phyloP scores from a whole-genome alignment of 2,113 vertebrate species.

The Myrmecophaga tridactyla region DNA sequence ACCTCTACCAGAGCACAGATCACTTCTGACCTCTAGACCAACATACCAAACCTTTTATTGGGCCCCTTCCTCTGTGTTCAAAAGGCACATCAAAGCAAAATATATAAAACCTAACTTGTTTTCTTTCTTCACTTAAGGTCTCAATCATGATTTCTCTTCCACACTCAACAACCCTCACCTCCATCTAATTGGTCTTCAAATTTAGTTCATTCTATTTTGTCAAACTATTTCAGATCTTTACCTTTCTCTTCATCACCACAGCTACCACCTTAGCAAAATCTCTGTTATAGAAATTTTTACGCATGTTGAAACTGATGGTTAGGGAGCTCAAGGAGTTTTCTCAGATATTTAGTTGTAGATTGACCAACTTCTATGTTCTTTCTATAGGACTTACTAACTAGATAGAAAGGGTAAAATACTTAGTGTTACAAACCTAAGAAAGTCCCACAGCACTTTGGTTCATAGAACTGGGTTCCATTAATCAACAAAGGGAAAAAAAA shows the following conservation, averaged over 20 bases:
- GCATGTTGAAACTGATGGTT: fast-evolving
- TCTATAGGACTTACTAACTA: background rate
- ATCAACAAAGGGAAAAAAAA: background rate
- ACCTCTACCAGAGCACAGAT: too few species aligned
- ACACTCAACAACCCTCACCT: background rate
- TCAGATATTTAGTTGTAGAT: background rate
- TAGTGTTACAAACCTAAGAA: background rate
- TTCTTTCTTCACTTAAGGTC: background rate
- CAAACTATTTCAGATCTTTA: background rate
- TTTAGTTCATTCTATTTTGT: background rate
- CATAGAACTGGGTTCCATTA: background rate
- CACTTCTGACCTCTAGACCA: background rate
- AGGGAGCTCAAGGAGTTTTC: background rate
- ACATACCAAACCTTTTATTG: background rate
- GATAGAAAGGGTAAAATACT: too few species aligned
- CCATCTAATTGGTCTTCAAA: background rate
- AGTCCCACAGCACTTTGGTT: background rate
- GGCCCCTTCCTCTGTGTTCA: background rate
- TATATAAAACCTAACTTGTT: background rate
- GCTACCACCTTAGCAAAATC: too few species aligned
- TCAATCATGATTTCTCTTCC: too few species aligned
- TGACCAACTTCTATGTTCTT: background rate
- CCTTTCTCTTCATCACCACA: background rate
- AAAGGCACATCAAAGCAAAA: background rate
- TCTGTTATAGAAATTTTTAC: background rate